Evolutionary conservation across 2,888 invertebrate genomes (phyloP), one percentile per base, ranked within the genome.

Genomic region (Carcina quercana): DNA sequence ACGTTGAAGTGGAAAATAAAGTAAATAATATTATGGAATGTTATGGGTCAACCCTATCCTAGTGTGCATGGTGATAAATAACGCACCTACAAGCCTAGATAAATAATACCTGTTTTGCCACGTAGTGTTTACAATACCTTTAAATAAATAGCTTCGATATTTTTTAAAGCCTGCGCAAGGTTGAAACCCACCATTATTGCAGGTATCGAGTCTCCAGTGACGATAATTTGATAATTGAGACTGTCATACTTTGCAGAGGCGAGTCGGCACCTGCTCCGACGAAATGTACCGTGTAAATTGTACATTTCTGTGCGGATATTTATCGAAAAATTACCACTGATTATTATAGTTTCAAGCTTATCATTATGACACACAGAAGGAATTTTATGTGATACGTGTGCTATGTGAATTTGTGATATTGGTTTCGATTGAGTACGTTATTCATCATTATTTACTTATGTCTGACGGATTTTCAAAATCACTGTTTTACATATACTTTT

Each of bases 211-310:
- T 67, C 66, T 53, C 57, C 64, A 59, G 63, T 69, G 60, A 65
- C 53, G 67, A 67, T 74, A 72, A 75, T 75, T 74, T 70, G 68
- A 69, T 76, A 72, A 78, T 74, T 73, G 71, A 56, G 55, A 54
- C 61, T 68, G 69, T 70, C 69, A 63, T 62, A 62, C 34, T 32
- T 35, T 36, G 43, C 31, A 32, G 35, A 40, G 32, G n/a, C 41
- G 43, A 45, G 47, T 53, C 48, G 44, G 53, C 66, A 65, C 58
- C 63, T 65, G 65, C 57, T 43, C 27, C 22, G 35, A n/a, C 19
- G 17, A 19, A 13, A 10, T 13, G 20, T 25, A 14, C 15, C 10
- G 24, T 31, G 25, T 31, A 25, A 25, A 31, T 31, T 31, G 25
- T 31, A 31, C 25, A 31, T 19, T 12, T 28, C 20, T 28, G 10